Base-by-base conservation (phyloP, 2,888 invertebrate species). In the Cheilosia variabilis region DNA sequence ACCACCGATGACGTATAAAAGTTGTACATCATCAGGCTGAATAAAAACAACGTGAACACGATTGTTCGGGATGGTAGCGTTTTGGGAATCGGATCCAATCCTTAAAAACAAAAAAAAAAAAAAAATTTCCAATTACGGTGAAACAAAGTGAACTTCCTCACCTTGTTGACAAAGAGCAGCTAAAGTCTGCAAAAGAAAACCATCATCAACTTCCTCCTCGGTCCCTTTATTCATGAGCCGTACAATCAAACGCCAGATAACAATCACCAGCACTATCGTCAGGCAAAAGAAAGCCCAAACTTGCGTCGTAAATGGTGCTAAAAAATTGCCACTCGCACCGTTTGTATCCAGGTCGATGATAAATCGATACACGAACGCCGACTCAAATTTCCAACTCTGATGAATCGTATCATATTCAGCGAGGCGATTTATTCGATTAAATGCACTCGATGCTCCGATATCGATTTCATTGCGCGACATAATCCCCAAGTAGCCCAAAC, bases 1-100 rank as follows among this genome's bases (percentile, higher is more conserved):
- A 92, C 92, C 0, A 92, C 90, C 0, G 92, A 91, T 7, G 92
- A 92, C 4, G 92, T 92, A 63, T 92, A 92, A 81, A 90, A 92
- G 60, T 92, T 92, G 24, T 91, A 92, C 88, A 92, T 89, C 9
- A 92, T 87, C 13, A 92, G 58, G 0, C 91, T 90, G 63, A 90
- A 91, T 2, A 90, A 19, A 52, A 91, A 89, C 15, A 90, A 79
- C 0, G 90, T 90, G 4, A 91, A 87, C 0, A 90, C 88, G 15
- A 91, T 87, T 4, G 90, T 89, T 3, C 91, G 90, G 0, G 89
- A 88, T 0, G 91, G 76, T 6, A 89, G 63, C 22, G 88, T 88
- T 5, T 71, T 88, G 2, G 92, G 90, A 72, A 89, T 87, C 1
- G 90, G 89, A 57, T 90, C 90, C 76, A 91, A 87, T 2, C 91